Base-by-base conservation (phyloP, 2,113 vertebrate genomes). In the Chrysochloris asiatica region DNA sequence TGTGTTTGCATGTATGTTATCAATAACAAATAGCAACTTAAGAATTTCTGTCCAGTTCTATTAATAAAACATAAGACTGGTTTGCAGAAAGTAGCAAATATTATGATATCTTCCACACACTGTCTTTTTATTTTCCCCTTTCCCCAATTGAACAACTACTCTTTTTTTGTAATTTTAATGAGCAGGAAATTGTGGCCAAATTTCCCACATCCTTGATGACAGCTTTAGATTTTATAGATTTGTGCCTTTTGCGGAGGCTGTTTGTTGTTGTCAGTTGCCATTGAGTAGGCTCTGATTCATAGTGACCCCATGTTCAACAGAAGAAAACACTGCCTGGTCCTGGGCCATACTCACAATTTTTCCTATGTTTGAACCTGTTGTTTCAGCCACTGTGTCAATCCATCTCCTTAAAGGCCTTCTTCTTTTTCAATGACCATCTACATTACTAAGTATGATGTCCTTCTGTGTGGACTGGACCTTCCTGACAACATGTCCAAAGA, bases 41-140 rank as follows among this genome's bases (percentile, higher is more conserved):
- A 45, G 65, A 71, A 41, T 93, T 28, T 86, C 89, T 78, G 59
- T 86, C 84, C 72, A 83, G 21, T 89, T 92, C 67, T 86, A 78
- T 91, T 89, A 91, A 95, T 94, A 93, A 93, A 94, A 93, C 72
- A 90, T 92, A 71, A 28, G 47, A 45, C 19, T 78, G n/a, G 45
- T 45, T 75, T 65, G 86, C 84, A 92, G 80, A 50, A 92, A 86
- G 67, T 22, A 63, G n/a, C 14, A 92, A 30, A 54, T 81, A 92
- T 72, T 80, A 73, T 71, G 36, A 67, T 71, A 45, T 21, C 7
- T 90, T 92, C 80, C 59, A 87, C 30, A 67, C 0, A 36, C n/a
- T 78, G 3, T 92, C 54, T 87, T 86, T 19, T 87, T 75, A 87
- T 48, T 83, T 73, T 61, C 73, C 88, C 79, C 30, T n/a, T n/a